These are phyloP conservation scores for Macrotis lagotis DNA, from an alignment of 2,113 vertebrate genomes.

Conservation along the genomic window DNA sequence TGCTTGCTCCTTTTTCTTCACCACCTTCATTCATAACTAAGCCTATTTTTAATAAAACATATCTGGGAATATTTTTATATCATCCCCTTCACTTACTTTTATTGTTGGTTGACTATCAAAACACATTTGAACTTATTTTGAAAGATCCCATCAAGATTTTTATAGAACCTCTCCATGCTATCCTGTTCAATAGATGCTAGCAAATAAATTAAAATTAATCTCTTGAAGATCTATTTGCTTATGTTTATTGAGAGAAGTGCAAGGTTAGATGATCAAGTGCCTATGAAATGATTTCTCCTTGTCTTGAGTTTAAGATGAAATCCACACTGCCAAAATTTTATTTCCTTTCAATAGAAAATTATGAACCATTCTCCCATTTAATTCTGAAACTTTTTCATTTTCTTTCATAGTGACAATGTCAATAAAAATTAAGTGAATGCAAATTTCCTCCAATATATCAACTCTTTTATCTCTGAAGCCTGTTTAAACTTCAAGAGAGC, in stretches of 20 bases:
- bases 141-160: neutral
- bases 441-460: neutral
- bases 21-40: neutral
- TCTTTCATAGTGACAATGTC: neutral
- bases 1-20: neutral
- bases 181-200: neutral
- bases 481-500: neutral
- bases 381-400: neutral
- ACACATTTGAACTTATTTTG: neutral
- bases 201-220: neutral
- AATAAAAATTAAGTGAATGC: neutral
- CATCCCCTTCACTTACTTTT: neutral
- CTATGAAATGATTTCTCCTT: neutral
- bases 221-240: neutral
- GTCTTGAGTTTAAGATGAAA: neutral
- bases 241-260: neutral
- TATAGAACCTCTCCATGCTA: neutral
- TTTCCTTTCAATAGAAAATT: neutral
- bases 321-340: neutral
- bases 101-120: neutral
- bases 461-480: neutral
- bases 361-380: conserved; percentile 6
- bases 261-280: neutral
- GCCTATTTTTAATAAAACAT: neutral
- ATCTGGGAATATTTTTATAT: neutral